Percentiles rank a stretch among this genome's conserved stretches.
These are phyloP conservation scores for Diprion similis DNA, from an alignment of 1,140 invertebrate species.

Conservation along the genomic window DNA sequence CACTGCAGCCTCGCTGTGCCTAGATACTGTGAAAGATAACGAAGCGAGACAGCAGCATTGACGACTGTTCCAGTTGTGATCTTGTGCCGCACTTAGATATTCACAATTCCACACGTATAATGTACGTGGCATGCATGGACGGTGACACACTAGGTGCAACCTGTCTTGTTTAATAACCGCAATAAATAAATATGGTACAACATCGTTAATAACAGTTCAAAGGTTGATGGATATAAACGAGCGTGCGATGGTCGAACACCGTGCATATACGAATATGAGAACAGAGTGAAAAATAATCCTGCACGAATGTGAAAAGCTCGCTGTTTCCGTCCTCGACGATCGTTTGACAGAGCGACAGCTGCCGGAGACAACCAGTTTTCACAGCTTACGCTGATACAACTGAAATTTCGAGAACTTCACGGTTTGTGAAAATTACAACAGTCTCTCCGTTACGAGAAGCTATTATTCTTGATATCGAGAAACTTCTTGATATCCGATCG, in stretches of 20 bases:
- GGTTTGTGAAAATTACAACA: too few species aligned
- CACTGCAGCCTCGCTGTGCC: too few species aligned
- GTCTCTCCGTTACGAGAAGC: too few species aligned
- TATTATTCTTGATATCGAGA: too few species aligned
- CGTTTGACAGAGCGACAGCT: too few species aligned
- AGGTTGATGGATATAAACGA: slow-evolving; percentile 1
- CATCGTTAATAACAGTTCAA: background rate
- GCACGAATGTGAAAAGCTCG: background rate
- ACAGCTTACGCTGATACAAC: too few species aligned
- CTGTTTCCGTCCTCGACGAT: too few species aligned
- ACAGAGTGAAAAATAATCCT: background rate
- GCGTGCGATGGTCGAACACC: background rate
- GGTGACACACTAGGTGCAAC: background rate
- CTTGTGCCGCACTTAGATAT: background rate
- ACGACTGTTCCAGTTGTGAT: background rate
- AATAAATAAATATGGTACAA: background rate
- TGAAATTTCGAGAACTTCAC: too few species aligned
- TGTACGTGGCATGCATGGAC: background rate
- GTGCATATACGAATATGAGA: background rate
- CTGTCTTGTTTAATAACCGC: background rate
- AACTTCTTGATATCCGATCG: too few species aligned
- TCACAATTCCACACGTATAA: too few species aligned
- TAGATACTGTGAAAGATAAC: too few species aligned
- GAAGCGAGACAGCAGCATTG: background rate
- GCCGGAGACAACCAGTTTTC: too few species aligned